Percentiles rank a stretch among this genome's conserved stretches.
These are phyloP conservation scores for Conchocele bisecta DNA, from an alignment of 2,888 invertebrate genomes.

Conservation along the genomic window DNA sequence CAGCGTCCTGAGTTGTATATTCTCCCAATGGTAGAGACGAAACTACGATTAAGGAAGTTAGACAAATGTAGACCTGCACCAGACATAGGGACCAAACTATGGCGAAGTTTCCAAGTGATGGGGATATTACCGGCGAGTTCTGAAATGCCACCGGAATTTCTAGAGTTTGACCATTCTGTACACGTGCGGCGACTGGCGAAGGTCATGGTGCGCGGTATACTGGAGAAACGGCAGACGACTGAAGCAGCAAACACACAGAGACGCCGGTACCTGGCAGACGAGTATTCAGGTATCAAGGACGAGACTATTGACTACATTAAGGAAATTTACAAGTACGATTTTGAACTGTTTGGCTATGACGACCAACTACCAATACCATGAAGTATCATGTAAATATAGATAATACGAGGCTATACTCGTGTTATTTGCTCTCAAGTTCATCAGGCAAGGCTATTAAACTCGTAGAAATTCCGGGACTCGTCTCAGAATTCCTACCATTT, in stretches of 20 bases:
- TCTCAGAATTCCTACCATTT: no score
- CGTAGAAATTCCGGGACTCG: no score
- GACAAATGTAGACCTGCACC: background rate
- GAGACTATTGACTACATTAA: slow-evolving; percentile 26
- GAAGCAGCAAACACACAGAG: slow-evolving; percentile 23
- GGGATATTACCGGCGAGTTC: background rate
- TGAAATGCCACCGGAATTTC: background rate
- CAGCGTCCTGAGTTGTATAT: background rate
- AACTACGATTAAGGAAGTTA: background rate
- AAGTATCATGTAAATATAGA: no score
- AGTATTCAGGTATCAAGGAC: slow-evolving; percentile 30
- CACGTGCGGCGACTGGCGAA: background rate
- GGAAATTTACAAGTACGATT: slow-evolving; percentile 50
- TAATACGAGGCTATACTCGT: no score
- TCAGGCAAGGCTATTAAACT: no score
- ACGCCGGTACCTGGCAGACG: slow-evolving; percentile 33
- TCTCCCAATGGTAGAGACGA: background rate
- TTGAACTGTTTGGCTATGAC: slow-evolving; percentile 55
- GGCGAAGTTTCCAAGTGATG: slow-evolving; percentile 10
- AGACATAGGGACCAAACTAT: background rate
- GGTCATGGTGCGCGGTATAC: background rate
- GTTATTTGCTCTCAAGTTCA: no score
- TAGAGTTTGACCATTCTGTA: background rate
- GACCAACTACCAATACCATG: background rate
- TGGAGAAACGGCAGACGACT: background rate